These are phyloP conservation scores for Spodoptera exigua DNA, from an alignment of 2,888 invertebrate genomes.

Conservation along the genomic window DNA sequence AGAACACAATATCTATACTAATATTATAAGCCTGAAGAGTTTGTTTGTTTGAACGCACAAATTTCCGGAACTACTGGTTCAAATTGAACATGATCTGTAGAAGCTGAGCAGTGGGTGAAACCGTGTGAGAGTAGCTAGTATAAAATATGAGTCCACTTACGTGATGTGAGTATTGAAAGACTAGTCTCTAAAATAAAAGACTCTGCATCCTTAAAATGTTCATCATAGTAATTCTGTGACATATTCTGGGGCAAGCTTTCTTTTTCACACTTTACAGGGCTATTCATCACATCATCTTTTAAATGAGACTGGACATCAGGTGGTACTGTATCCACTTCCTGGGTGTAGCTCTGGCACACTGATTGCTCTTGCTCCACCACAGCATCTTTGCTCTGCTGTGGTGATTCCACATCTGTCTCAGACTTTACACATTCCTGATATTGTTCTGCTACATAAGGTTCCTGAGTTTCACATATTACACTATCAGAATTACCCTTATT, in stretches of 20 bases:
- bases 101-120: too few species aligned
- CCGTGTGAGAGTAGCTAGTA: too few species aligned
- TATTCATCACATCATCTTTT: conserved; percentile 61
- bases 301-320: conserved; percentile 53
- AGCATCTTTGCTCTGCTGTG: conserved; percentile 34
- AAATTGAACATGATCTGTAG: too few species aligned
- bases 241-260: conserved; percentile 70
- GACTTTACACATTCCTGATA: conserved; percentile 58
- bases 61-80: too few species aligned
- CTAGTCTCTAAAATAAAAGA: conserved; percentile 92
- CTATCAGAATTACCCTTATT: conserved; percentile 55
- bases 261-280: conserved; percentile 70
- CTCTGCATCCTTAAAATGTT: conserved; percentile 93
- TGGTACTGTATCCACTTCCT: conserved; percentile 65
- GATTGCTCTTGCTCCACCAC: conserved; percentile 61
- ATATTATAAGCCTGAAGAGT: background rate
- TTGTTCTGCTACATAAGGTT: conserved; percentile 70
- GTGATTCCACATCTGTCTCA: conserved; percentile 45
- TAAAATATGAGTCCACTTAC: conserved; percentile 70
- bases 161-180: conserved; percentile 79
- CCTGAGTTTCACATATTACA: conserved; percentile 60
- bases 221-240: conserved; percentile 88
- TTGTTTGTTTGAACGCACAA: too few species aligned
- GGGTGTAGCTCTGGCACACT: conserved; percentile 65
- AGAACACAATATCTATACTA: background rate